Evolutionary conservation across 2,888 invertebrate genomes (phyloP), one percentile per base, ranked within the genome.

Genomic region (Cybosia mesomella): DNA sequence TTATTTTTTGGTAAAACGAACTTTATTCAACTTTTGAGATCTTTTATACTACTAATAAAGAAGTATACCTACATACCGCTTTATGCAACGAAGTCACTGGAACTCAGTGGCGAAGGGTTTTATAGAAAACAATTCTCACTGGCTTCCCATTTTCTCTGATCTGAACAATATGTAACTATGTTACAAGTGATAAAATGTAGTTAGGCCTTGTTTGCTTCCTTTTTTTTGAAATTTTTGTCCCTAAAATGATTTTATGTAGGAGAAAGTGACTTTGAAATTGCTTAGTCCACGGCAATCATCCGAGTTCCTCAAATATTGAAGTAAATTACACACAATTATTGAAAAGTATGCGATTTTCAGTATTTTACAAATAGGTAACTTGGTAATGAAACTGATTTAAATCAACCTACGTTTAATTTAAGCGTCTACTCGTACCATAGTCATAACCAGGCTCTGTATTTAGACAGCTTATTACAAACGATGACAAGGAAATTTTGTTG

Each of bases 1-100:
- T 95, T n/a, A n/a, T n/a, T 53, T 61, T n/a, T 4, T n/a, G 7
- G 4, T 60, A n/a, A n/a, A n/a, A 24, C 10, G 28, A 13, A 49
- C 1, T 49, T 5, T 28, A 53, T 21, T 53, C 22, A 2, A 22
- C 10, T 53, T 53, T 18, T 1, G 0, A 18, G 28, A 28, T 28
- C 28, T 28, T 28, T 43, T 43, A 43, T 43, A 43, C 43, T 43
- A 43, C 5, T 28, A 4, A 28, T 28, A 28, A n/a, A 28, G 28
- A 28, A 28, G 28, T 5, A 28, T 4, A n/a, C n/a, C n/a, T n/a
- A 28, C 28, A 28, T 28, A 28, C 28, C 28, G 8, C 39, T 39
- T 39, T 3, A 39, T 39, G 39, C 3, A 28, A 28, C 2, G 28
- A 4, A 2, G 28, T 28, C 28, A 28, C 28, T 28, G 28, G 2